A percentile compares a stretch with the other conserved stretches of the same genome.
These are phyloP conservation scores for Meghimatium bilineatum DNA, from an alignment of 2,888 invertebrate species.

Conservation along the genomic window DNA sequence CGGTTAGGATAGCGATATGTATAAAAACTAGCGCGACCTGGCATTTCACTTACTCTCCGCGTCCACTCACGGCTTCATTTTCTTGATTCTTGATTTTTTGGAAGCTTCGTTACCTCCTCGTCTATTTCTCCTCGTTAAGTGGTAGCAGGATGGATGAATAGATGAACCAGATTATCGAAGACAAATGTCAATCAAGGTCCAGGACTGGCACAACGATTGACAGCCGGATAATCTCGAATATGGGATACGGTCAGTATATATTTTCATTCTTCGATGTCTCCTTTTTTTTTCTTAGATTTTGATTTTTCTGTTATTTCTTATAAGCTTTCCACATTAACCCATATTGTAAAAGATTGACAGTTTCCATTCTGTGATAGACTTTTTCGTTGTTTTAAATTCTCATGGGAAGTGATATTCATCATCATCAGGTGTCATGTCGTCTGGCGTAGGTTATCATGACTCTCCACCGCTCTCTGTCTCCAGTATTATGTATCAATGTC, in stretches of 20 bases:
- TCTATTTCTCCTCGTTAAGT: not conserved
- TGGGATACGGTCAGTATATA: slow-evolving; percentile 10
- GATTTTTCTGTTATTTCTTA: not conserved
- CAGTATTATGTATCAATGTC: no score
- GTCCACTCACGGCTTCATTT: not conserved
- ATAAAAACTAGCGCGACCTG: slow-evolving; percentile 11
- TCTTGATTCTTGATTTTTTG: not conserved
- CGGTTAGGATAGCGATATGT: not conserved
- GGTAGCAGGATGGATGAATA: not conserved
- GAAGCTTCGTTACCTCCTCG: not conserved
- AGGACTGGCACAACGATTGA: slow-evolving; percentile 1
- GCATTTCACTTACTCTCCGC: slow-evolving; percentile 9
- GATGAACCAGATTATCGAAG: not conserved
- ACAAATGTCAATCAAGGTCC: not conserved
- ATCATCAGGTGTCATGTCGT: no score
- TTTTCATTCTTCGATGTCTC: not conserved
- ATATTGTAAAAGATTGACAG: not conserved
- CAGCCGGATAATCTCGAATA: slow-evolving; percentile 9
- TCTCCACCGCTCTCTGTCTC: no score
- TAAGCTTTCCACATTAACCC: no score
- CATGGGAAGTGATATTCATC: no score
- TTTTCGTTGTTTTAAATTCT: not conserved
- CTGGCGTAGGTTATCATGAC: no score
- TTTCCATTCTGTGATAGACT: not conserved
- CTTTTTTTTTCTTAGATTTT: not conserved